These are phyloP conservation scores for Rhamnusium bicolor DNA, from an alignment of 2,888 invertebrate species.

Conservation along the genomic window DNA sequence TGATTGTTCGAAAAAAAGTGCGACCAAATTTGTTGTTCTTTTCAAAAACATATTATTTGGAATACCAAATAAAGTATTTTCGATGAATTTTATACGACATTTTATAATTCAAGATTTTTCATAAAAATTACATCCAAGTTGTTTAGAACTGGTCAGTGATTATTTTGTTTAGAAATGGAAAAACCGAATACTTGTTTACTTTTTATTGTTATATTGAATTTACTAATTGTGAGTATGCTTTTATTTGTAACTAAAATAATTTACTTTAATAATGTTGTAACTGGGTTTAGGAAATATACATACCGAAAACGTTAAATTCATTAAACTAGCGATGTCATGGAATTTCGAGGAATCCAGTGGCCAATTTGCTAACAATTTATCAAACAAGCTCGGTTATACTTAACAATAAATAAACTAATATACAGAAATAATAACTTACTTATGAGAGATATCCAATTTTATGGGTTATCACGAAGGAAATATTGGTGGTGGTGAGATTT, in stretches of 20 bases:
- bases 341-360: not conserved
- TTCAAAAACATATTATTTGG: too few relatives aligned
- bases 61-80: too few relatives aligned
- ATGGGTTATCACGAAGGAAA: not conserved
- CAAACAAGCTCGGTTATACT: not conserved
- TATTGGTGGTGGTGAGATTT: not conserved
- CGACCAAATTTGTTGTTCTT: too few relatives aligned
- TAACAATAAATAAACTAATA: not conserved
- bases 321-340: slow-evolving; percentile 35
- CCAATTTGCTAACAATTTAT: not conserved
- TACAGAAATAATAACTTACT: slow-evolving; percentile 29
- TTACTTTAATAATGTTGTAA: slow-evolving; percentile 30
- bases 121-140: not conserved
- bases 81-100: too few relatives aligned
- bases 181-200: not conserved
- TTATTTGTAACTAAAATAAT: not conserved
- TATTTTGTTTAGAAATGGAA: not conserved
- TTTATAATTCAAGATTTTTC: not conserved
- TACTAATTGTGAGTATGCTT: not conserved
- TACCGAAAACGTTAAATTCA: slow-evolving; percentile 8
- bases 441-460: slow-evolving; percentile 33
- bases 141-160: not conserved
- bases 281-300: slow-evolving; percentile 21
- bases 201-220: not conserved
- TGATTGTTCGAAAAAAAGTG: too few relatives aligned